These are phyloP conservation scores for Sialis lutaria DNA, from an alignment of 2,888 invertebrate species.

Conservation along the genomic window DNA sequence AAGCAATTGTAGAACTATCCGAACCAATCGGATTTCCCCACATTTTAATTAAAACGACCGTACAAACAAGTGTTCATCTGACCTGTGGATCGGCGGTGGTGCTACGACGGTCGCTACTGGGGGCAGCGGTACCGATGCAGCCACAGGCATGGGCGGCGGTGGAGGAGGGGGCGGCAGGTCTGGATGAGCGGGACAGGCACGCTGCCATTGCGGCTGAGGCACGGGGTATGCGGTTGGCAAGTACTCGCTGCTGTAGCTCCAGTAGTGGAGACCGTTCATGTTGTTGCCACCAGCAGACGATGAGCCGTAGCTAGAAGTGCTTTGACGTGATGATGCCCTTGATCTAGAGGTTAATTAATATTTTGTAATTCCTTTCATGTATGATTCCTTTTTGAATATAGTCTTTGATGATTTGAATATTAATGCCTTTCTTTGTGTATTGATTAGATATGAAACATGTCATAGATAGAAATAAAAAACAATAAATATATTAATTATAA, in stretches of 20 bases:
- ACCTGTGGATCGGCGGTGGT: not conserved
- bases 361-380: no score
- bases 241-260: conserved; percentile 25
- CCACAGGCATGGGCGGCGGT: conserved; percentile 25
- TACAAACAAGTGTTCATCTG: not conserved
- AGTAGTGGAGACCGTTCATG: conserved; percentile 15
- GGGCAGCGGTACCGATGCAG: not conserved
- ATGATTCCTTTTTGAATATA: no score
- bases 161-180: conserved; percentile 37
- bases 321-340: conserved; percentile 11
- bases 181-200: conserved; percentile 37
- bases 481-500: no score
- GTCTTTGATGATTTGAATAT: no score
- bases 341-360: not conserved
- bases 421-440: no score
- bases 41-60: no score
- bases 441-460: no score
- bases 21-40: no score
- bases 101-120: conserved; percentile 1
- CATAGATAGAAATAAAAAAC: no score
- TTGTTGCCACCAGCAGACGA: conserved; percentile 8
- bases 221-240: conserved; percentile 12
- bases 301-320: conserved; percentile 11
- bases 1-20: no score
- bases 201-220: conserved; percentile 12